phyloP scores from a whole-genome alignment of 2,888 invertebrate species.

The Sminthurides aquaticus region DNA sequence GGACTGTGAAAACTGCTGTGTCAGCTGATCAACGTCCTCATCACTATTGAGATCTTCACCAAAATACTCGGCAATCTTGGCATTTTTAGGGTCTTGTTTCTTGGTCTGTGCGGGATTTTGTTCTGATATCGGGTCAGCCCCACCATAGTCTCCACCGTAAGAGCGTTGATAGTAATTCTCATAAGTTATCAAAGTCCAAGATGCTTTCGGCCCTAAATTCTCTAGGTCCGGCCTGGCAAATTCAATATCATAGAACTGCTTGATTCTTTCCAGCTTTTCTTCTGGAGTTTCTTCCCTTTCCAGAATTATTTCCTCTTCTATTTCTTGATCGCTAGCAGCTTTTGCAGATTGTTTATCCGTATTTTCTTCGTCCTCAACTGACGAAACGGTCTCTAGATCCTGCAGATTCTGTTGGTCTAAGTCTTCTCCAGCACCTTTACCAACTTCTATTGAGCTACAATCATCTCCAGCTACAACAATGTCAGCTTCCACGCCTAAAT shows the following conservation, averaged over 20 bases:
- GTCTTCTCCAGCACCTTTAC: too few relatives aligned
- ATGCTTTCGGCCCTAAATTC: not conserved
- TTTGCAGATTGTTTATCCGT: not conserved
- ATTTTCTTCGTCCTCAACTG: not conserved
- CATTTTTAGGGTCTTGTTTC: constrained; percentile 13
- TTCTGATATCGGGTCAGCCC: not conserved
- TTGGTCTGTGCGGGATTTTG: not conserved
- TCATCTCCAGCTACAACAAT: too few relatives aligned
- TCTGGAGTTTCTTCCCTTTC: constrained; percentile 7
- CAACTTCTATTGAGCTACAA: too few relatives aligned
- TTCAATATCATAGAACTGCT: constrained; percentile 14
- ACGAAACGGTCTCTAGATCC: not conserved
- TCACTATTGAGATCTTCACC: constrained; percentile 20
- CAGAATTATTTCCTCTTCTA: not conserved
- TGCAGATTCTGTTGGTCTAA: too few relatives aligned
- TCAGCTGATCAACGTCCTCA: constrained; percentile 10
- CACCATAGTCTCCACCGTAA: not conserved
- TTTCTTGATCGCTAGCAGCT: not conserved
- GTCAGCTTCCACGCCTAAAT: too few relatives aligned
- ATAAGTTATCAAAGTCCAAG: constrained; percentile 11
- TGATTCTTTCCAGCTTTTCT: constrained; percentile 8
- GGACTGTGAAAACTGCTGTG: not conserved
- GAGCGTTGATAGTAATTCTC: constrained; percentile 2
- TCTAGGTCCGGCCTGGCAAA: constrained; percentile 15
- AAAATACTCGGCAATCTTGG: constrained; percentile 23